A percentile compares a stretch with the other conserved stretches of the same genome.
Conservation (phyloP, 2,797 vertebrate genomes). For the Poecile montanus region DNA sequence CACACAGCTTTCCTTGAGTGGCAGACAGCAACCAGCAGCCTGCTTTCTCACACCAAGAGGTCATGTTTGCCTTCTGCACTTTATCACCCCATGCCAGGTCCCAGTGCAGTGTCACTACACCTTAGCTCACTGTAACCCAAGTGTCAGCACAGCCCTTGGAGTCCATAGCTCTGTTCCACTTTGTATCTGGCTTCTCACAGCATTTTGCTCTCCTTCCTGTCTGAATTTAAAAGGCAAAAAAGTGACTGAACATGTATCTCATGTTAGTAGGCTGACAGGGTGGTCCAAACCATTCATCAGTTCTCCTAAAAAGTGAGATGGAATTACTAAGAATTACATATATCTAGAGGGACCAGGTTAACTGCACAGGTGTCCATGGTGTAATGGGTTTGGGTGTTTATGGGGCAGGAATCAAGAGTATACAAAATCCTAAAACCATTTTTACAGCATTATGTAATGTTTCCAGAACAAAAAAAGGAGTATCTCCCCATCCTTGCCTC, state of each 20-base stretch:
- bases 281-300: not conserved
- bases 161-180: not conserved
- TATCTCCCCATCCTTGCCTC: not conserved
- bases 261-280: not conserved
- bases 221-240: not conserved
- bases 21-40: not conserved
- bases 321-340: not conserved
- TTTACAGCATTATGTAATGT: not conserved
- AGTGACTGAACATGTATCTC: not conserved
- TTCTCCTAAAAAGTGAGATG: not conserved
- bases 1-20: fast-evolving
- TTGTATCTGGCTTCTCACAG: not conserved
- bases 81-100: not conserved
- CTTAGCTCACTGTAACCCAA: not conserved
- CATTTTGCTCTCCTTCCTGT: not conserved
- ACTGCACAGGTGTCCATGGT: not conserved
- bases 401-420: not conserved
- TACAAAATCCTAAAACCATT: not conserved
- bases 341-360: not conserved
- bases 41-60: not conserved
- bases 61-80: not conserved
- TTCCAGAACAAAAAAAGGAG: not conserved
- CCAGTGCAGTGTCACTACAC: not conserved
- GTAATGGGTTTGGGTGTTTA: not conserved
- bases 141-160: not conserved